These are phyloP conservation scores for Epsilonema sp. DNA, from an alignment of 2,888 invertebrate genomes.

Conservation along the genomic window DNA sequence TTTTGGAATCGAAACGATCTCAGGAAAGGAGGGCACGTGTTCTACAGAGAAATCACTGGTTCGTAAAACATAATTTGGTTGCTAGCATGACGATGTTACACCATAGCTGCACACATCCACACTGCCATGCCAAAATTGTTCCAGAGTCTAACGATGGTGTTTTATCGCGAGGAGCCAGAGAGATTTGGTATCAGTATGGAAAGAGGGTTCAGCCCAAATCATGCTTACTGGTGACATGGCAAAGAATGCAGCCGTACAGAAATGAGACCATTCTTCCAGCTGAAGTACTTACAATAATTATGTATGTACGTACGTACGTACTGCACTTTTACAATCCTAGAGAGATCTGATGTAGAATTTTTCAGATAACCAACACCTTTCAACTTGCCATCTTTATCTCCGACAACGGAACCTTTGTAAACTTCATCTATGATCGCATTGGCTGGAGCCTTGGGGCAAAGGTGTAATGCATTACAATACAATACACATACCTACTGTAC, in stretches of 20 bases:
- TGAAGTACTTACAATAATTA: too few relatives aligned
- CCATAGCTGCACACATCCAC: too few relatives aligned
- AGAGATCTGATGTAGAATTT: background rate
- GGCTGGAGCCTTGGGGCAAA: constrained; percentile 27
- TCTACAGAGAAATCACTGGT: constrained; percentile 24
- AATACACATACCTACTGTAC: too few relatives aligned
- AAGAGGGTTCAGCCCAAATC: constrained; percentile 18
- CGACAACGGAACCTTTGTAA: constrained; percentile 24
- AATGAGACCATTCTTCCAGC: too few relatives aligned
- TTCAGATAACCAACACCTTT: constrained; percentile 27
- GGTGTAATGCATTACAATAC: too few relatives aligned
- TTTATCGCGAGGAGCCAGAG: constrained; percentile 24
- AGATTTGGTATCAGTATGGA: constrained; percentile 28
- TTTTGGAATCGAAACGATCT: constrained; percentile 29
- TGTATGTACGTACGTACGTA: constrained; percentile 16
- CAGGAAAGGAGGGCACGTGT: constrained; percentile 23
- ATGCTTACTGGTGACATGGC: constrained; percentile 23
- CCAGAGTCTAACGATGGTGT: too few relatives aligned
- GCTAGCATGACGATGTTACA: too few relatives aligned
- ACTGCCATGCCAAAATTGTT: too few relatives aligned
- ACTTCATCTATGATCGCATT: constrained; percentile 27
- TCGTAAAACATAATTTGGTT: constrained; percentile 6
- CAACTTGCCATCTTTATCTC: constrained; percentile 26
- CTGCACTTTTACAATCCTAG: too few relatives aligned
- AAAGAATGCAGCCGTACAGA: constrained; percentile 26